Base-by-base conservation (phyloP, 2,113 vertebrate species). In the Myotis brandtii region DNA sequence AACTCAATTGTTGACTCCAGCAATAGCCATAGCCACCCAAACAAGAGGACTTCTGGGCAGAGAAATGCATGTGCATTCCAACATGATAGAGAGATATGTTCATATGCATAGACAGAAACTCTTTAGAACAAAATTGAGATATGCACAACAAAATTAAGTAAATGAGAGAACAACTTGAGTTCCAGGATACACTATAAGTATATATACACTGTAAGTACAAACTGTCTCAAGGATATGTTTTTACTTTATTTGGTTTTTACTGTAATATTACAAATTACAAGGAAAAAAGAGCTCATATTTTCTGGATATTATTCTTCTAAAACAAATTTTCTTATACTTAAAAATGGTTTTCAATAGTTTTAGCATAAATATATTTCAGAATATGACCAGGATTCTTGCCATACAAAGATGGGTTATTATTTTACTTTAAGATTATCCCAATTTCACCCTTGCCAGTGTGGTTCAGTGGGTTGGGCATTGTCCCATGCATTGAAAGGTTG, bases 261-360 rank as follows among this genome's bases (percentile, higher is more conserved):
- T 54, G 18, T 54, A 54, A 54, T 54, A 20, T 11, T 62, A 30
- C 18, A 73, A 86, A 86, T 82, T 93, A 21, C 1, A 89, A 25
- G 17, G 43, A 64, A 52, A 83, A 80, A 34, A 52, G 1, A 86
- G 2, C 1, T 48, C 18, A 23, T 50, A 6, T 16, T 92, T 80
- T 11, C 34, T 70, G 64, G 12, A 40, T 73, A 72, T 18, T 67
- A 59, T 23, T 73, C 9, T 88, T 46, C n/a, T 77, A 48, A 95
- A 75, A 48, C 8, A 79, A 83, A 32, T 81, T 9, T 50, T 8
- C 9, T 93, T 70, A 25, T 21, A 34, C 50, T 89, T 91, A 93
- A 93, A 91, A 94, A 64, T 79, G 6, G 13, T 93, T 92, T 81
- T 43, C 5, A 90, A 50, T 84, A 91, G 54, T 59, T 94, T 56